Evolutionary conservation across 2,888 invertebrate genomes (phyloP).

Genomic region (Aspidiotus destructor): DNA sequence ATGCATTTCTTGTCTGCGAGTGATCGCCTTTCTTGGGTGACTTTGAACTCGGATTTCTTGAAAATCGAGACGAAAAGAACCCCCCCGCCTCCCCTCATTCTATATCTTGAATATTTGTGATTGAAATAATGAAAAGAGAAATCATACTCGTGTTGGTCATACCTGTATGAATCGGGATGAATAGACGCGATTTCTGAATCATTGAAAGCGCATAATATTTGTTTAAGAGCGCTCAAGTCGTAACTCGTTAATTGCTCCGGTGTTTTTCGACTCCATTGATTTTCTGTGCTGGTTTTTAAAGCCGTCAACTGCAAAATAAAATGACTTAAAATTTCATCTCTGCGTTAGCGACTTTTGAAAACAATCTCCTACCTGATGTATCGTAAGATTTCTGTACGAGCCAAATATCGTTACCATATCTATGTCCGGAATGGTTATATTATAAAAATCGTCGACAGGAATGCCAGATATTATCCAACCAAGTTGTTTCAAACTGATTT

Average conservation of each 20-base stretch:
- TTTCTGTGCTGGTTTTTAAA: constrained; percentile 47
- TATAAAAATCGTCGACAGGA: constrained; percentile 45
- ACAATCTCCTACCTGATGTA: constrained; percentile 40
- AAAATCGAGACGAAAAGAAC: too few species aligned
- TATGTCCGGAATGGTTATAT: constrained; percentile 47
- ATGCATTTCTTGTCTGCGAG: too few species aligned
- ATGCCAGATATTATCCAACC: constrained; percentile 48
- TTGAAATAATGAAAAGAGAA: too few species aligned
- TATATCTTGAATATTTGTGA: too few species aligned
- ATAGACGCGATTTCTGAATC: constrained; percentile 47
- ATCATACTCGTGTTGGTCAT: constrained; percentile 11
- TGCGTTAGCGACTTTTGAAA: too few species aligned
- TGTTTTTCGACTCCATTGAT: constrained; percentile 47
- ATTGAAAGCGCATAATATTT: constrained; percentile 52
- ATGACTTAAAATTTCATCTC: too few species aligned
- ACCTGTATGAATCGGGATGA: constrained; percentile 47
- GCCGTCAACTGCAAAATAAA: constrained; percentile 42
- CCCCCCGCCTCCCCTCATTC: too few species aligned
- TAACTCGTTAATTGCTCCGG: constrained; percentile 50
- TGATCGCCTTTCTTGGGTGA: too few species aligned
- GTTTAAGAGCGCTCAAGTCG: constrained; percentile 48
- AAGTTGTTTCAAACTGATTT: constrained; percentile 43
- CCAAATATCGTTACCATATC: constrained; percentile 52
- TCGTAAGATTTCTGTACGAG: constrained; percentile 44
- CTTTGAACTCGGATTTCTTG: too few species aligned